phyloP scores from a whole-genome alignment of 2,888 invertebrate genomes.

The Tenthredo amoena region DNA sequence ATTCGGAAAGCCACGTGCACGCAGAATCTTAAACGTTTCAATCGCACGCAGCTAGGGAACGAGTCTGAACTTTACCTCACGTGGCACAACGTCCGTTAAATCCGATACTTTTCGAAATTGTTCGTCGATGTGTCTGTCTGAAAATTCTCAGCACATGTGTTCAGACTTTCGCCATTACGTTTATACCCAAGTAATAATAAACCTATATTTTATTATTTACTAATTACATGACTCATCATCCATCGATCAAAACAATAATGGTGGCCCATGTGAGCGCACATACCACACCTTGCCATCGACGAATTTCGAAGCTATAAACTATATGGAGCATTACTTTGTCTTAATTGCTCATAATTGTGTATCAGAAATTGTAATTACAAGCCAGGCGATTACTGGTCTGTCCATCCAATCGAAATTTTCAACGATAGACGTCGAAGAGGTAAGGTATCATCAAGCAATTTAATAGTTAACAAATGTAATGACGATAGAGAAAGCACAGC shows the following conservation, averaged over 20 bases:
- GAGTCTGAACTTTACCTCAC: not conserved
- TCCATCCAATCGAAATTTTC: constrained; percentile 9
- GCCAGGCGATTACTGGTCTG: not conserved
- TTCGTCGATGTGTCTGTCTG: constrained; percentile 15
- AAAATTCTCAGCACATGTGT: not conserved
- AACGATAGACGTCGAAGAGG: constrained; percentile 1
- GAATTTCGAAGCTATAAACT: constrained; percentile 21
- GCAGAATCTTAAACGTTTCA: constrained; percentile 37
- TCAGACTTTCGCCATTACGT: not conserved
- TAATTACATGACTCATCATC: not conserved
- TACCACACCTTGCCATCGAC: not conserved
- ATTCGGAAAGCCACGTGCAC: constrained; percentile 6
- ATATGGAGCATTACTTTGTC: not conserved
- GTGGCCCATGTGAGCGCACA: not conserved
- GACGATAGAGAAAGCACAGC: not conserved
- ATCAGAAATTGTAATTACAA: constrained; percentile 6
- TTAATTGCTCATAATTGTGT: constrained; percentile 25
- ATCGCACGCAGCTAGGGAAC: not conserved
- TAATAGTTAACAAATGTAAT: not conserved
- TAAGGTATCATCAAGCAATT: constrained; percentile 30
- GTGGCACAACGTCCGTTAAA: constrained; percentile 10
- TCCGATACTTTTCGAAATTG: constrained; percentile 31
- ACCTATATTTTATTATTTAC: not conserved
- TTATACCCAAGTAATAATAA: not conserved
- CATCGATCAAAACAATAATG: not conserved